Percentiles rank a stretch among this genome's conserved stretches.
These are phyloP conservation scores for Cataglyphis livida DNA, from an alignment of 2,888 invertebrate genomes.

Conservation along the genomic window DNA sequence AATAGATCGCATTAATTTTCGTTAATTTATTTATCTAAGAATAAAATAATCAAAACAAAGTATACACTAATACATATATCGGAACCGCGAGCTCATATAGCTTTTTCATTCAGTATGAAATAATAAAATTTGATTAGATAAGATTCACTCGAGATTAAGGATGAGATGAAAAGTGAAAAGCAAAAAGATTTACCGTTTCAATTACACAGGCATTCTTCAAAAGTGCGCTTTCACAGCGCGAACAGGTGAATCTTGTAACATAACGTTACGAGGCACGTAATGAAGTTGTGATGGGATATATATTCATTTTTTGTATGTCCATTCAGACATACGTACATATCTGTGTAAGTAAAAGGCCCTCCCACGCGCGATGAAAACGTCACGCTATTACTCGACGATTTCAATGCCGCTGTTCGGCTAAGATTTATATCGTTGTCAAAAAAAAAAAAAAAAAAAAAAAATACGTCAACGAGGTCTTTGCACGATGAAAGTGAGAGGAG, in stretches of 20 bases:
- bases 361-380: constrained; percentile 14
- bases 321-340: neutral
- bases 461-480: constrained; percentile 78
- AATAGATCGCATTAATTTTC: neutral
- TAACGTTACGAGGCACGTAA: neutral
- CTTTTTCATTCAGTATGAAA: neutral
- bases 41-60: neutral
- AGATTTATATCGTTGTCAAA: constrained; percentile 26
- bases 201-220: neutral
- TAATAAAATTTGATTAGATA: neutral
- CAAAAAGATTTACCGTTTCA: constrained; percentile 19
- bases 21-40: neutral
- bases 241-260: constrained; percentile 29
- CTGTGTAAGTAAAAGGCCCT: neutral
- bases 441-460: constrained; percentile 6
- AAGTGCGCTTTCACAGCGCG: constrained; percentile 10
- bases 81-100: neutral
- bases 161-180: constrained; percentile 23
- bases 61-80: neutral
- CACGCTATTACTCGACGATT: constrained; percentile 6
- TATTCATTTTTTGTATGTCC: neutral
- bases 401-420: constrained; percentile 24
- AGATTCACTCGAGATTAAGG: neutral
- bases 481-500: constrained; percentile 84
- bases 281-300: constrained; percentile 3